Base-by-base conservation (phyloP, 1,140 invertebrate genomes). In the Proctacanthus coquilletti region DNA sequence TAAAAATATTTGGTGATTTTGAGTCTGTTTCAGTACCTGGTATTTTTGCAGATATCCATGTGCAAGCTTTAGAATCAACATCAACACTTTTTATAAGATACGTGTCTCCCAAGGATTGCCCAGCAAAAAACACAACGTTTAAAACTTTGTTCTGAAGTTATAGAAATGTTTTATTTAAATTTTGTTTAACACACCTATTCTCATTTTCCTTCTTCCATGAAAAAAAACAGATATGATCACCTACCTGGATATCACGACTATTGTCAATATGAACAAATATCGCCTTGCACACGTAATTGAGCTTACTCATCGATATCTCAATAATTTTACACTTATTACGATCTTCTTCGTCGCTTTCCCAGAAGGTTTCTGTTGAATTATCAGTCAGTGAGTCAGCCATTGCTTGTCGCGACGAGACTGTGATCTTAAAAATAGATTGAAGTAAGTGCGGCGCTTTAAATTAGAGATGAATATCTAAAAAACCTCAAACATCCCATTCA, bases 281-380 rank as follows among this genome's bases (percentile, higher is more conserved):
- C 21, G 53, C 46, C 25, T 59, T 59, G 38, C 64, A 67, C 9
- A 64, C 61, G 38, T 55, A 60, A 39, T 41, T 51, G 0, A 60
- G 39, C 35, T 56, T 56, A 29, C 35, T 60, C 45, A 60, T 52
- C 1, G 57, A 60, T 10, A 80, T 62, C 11, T 68, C 73, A n/a
- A 85, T 69, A 2, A 65, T 68, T 56, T 96, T 94, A 2, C 82
- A 78, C 60, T 89, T 89, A 53, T 91, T 92, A 36, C 81, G 64
- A 61, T 96, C 92, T 53, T 97, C 93, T 48, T 98, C 93, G 3
- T 92, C 92, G 41, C 89, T 95, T 64, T 98, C 94, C 94, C 94
- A 98, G 61, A 98, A 98, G 0, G 94, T 98, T 63, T 98, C 94
- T 0, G 91, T 96, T 2, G 87, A 92, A 47, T 81, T 83, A 59